phyloP scores from a whole-genome alignment of 1,140 invertebrate genomes.

The Capitella teleta region DNA sequence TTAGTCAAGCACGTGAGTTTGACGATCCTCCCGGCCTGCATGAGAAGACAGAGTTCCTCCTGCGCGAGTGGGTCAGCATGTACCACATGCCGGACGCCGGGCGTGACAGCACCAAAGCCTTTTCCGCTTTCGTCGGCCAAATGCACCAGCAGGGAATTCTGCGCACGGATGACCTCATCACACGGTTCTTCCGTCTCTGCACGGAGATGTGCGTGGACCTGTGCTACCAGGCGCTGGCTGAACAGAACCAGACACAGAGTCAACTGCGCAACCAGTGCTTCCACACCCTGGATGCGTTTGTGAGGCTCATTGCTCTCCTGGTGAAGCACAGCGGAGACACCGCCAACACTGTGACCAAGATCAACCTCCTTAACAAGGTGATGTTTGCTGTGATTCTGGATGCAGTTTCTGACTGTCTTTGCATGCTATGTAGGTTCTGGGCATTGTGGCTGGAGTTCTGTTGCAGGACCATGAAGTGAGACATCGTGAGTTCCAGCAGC shows the following conservation, averaged over 20 bases:
- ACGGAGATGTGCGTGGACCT: conserved; percentile 94
- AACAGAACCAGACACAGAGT: conserved; percentile 43
- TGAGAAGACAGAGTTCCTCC: conserved; percentile 86
- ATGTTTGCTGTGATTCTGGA: background rate
- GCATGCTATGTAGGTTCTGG: conserved; percentile 53
- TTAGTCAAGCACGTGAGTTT: conserved; percentile 70
- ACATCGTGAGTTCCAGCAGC: conserved; percentile 81
- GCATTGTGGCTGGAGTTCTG: conserved; percentile 87
- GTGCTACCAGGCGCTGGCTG: conserved; percentile 66
- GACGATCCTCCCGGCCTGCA: conserved; percentile 87
- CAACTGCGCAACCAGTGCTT: conserved; percentile 82
- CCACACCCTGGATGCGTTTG: conserved; percentile 88
- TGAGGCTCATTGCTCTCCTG: conserved; percentile 81
- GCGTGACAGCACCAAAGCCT: conserved; percentile 84
- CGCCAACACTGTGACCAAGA: conserved; percentile 81
- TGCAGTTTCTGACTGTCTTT: background rate
- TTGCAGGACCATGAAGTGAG: conserved; percentile 84
- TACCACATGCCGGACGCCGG: conserved; percentile 68
- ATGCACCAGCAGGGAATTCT: conserved; percentile 95
- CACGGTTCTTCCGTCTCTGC: conserved; percentile 89
- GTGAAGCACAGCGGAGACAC: conserved; percentile 84
- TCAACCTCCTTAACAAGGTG: conserved; percentile 92
- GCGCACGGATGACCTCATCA: conserved; percentile 94
- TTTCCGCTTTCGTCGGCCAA: conserved; percentile 82
- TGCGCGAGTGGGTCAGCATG: conserved; percentile 89